Evolutionary conservation across 1,140 invertebrate genomes (phyloP).

Genomic region (Brachionus manjavacas): DNA sequence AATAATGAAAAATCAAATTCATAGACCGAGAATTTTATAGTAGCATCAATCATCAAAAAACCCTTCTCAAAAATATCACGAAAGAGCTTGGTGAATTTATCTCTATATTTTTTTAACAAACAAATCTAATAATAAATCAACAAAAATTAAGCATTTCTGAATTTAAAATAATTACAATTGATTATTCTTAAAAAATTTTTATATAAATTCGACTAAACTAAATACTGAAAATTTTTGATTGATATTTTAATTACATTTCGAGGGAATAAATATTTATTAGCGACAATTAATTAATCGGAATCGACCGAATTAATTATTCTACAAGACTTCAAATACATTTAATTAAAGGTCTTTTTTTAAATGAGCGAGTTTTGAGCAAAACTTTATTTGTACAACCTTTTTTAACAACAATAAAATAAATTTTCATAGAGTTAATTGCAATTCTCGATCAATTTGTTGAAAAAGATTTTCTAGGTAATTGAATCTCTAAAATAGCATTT

Average conservation of each 20-base stretch:
- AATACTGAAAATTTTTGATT: not conserved
- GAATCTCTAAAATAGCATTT: not conserved
- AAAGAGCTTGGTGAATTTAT: no score
- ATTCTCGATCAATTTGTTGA: not conserved
- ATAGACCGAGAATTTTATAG: not conserved
- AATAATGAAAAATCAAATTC: not conserved
- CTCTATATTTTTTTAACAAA: no score
- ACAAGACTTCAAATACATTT: not conserved
- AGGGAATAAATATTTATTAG: not conserved
- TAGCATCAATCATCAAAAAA: not conserved
- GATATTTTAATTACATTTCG: not conserved
- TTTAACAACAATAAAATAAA: not conserved
- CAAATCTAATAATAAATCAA: not conserved
- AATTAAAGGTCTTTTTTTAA: not conserved
- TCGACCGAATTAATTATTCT: not conserved
- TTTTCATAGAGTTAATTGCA: not conserved
- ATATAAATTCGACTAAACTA: no score
- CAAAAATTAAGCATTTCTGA: not conserved
- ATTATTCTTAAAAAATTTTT: no score
- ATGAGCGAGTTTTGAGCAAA: not conserved
- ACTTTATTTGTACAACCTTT: not conserved
- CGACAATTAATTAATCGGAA: conserved; percentile 28
- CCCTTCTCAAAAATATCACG: not conserved
- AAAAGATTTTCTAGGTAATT: conserved; percentile 7
- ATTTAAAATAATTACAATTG: no score